These are phyloP conservation scores for Camponotus pennsylvanicus DNA, from an alignment of 1,140 invertebrate genomes.

Conservation along the genomic window DNA sequence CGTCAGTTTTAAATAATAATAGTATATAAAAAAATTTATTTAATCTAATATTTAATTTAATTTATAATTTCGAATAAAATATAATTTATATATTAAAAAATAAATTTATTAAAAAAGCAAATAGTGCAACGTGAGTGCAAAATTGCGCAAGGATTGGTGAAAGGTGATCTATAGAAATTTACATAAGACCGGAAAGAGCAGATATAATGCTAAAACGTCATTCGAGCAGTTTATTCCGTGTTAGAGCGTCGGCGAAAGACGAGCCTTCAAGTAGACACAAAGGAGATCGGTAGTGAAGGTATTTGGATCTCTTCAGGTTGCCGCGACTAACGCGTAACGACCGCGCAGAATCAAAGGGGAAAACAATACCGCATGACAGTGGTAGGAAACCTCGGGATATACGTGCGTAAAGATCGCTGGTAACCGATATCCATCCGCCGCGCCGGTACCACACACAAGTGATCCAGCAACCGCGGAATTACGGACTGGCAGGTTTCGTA, in stretches of 20 bases:
- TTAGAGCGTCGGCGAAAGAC: constrained; percentile 72
- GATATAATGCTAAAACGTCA: constrained; percentile 41
- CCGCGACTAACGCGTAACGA: constrained; percentile 65
- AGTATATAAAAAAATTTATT: neutral
- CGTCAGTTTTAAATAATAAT: neutral
- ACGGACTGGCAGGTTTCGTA: constrained; percentile 65
- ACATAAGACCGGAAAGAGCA: constrained; percentile 29
- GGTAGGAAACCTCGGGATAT: constrained; percentile 49
- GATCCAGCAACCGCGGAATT: constrained; percentile 62
- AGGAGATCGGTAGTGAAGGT: constrained; percentile 73
- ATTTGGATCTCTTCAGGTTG: constrained; percentile 73
- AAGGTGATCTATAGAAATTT: neutral
- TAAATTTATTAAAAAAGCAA: neutral
- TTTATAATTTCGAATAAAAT: neutral
- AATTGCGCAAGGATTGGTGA: constrained; percentile 6
- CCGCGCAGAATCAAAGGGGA: constrained; percentile 79
- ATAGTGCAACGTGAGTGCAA: neutral
- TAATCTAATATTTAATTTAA: constrained; percentile 2
- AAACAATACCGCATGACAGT: constrained; percentile 83
- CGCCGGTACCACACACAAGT: constrained; percentile 37
- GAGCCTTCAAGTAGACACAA: constrained; percentile 73
- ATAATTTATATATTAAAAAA: neutral
- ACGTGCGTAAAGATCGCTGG: constrained; percentile 69
- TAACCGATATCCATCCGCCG: constrained; percentile 82
- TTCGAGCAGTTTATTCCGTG: constrained; percentile 76